Conservation (phyloP, 2,888 invertebrate genomes). For the Ichneumon xanthorius region DNA sequence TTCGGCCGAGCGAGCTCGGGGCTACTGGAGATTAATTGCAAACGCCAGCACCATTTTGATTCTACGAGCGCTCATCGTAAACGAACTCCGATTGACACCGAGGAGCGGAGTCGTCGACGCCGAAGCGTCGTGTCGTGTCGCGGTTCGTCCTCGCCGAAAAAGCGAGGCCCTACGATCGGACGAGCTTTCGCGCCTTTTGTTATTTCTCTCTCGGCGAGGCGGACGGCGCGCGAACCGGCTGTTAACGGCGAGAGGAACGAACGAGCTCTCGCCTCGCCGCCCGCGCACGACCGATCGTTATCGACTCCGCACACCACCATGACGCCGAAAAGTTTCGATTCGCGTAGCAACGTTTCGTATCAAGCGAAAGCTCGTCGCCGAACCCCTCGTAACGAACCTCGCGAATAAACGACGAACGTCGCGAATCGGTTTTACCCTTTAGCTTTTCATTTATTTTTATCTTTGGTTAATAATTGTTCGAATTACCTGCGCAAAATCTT, state of each 20-base stretch:
- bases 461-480: slow-evolving; percentile 44
- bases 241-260: slow-evolving; percentile 17
- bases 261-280: slow-evolving; percentile 48
- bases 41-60: slow-evolving; percentile 78
- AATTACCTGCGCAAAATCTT: slow-evolving; percentile 94
- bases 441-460: neutral
- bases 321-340: slow-evolving; percentile 75
- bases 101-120: neutral
- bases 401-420: slow-evolving; percentile 8
- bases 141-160: too few relatives aligned
- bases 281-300: slow-evolving; percentile 74
- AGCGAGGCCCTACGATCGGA: neutral
- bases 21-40: slow-evolving; percentile 30
- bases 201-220: neutral
- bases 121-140: neutral
- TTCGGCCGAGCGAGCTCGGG: slow-evolving; percentile 39
- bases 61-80: slow-evolving; percentile 73
- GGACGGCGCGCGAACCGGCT: neutral
- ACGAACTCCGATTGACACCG: slow-evolving; percentile 26
- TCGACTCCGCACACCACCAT: slow-evolving; percentile 72
- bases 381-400: neutral
- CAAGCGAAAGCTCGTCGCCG: neutral
- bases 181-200: neutral
- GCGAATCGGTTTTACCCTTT: slow-evolving; percentile 1
- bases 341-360: slow-evolving; percentile 36